Conservation (phyloP, 2,797 vertebrate genomes). For the Neosilurus mollespiculum region DNA sequence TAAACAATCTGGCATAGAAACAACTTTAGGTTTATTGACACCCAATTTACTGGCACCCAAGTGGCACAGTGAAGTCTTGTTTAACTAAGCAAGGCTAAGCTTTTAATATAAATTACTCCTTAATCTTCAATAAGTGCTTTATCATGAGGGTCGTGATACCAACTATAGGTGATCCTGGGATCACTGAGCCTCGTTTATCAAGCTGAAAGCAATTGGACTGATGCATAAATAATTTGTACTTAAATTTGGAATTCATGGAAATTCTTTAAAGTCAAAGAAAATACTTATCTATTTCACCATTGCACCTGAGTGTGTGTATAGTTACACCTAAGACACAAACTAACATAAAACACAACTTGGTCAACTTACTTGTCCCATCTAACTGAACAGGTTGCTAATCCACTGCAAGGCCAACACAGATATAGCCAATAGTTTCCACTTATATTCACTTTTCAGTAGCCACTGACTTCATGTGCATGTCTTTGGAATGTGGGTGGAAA, state of each 20-base stretch:
- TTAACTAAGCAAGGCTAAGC: not conserved
- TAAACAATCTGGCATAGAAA: not conserved
- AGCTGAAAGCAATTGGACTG: not conserved
- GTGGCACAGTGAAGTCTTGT: too few species aligned
- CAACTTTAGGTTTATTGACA: not conserved
- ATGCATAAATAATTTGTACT: not conserved
- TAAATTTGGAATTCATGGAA: not conserved
- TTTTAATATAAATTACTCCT: not conserved
- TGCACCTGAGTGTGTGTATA: not conserved
- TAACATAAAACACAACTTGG: not conserved
- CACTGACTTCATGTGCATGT: too few species aligned
- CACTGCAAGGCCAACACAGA: too few species aligned
- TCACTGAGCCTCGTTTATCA: not conserved
- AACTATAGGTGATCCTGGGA: not conserved
- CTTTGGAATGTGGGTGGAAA: too few species aligned
- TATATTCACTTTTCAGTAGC: too few species aligned
- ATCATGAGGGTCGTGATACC: not conserved
- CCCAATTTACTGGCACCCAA: not conserved
- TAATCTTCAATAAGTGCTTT: not conserved
- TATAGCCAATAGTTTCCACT: too few species aligned
- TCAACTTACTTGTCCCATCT: not conserved
- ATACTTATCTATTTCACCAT: not conserved
- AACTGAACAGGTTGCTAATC: too few species aligned
- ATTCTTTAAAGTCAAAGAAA: not conserved
- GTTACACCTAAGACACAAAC: not conserved